Evolutionary conservation across 2,113 vertebrate species (phyloP), one percentile per base, ranked within the genome.

Genomic region (Psettodes erumei): DNA sequence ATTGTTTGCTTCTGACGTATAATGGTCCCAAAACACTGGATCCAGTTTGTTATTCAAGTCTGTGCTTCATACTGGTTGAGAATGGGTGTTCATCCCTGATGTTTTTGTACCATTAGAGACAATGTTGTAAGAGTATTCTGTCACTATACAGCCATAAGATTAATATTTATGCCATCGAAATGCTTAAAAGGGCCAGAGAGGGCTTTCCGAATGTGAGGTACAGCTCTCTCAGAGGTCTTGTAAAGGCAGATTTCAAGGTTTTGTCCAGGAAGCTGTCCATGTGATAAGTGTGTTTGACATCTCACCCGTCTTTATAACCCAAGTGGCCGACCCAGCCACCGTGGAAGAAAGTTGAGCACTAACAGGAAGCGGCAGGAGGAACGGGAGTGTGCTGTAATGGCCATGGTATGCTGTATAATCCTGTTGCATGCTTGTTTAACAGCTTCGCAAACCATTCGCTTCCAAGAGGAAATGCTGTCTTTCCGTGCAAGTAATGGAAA

Each of bases 281-380:
- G 16, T 45, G 53, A 19, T 50, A 67, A 77, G 48, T 47, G 25
- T 16, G 50, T 78, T 62, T 85, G 69, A 83, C 70, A 65, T 32
- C 5, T 48, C 40, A 33, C 61, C 33, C 25, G 11, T 72, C 67
- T 73, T 64, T 65, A 37, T 47, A 79, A 83, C 70, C 38, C 55
- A 63, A n/a, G 33, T 58, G 38, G 33, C 47, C 32, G 35, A 61
- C 54, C 58, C 47, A 76, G 70, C 56, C 48, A 18, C 65, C 48
- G 79, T 73, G 62, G 35, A 84, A 33, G 62, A 77, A 69, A 69
- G 47, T 6, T 2, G 61, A 89, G 63, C 79, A 82, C 83, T 83
- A 84, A 85, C 86, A 86, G 89, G 88, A 92, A 86, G 80, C 55
- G 79, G 71, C 77, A 74, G 61, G 47, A 81, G 69, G 82, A 83